Conservation (phyloP, 2,113 vertebrate species). For the Crotalus viridis region DNA sequence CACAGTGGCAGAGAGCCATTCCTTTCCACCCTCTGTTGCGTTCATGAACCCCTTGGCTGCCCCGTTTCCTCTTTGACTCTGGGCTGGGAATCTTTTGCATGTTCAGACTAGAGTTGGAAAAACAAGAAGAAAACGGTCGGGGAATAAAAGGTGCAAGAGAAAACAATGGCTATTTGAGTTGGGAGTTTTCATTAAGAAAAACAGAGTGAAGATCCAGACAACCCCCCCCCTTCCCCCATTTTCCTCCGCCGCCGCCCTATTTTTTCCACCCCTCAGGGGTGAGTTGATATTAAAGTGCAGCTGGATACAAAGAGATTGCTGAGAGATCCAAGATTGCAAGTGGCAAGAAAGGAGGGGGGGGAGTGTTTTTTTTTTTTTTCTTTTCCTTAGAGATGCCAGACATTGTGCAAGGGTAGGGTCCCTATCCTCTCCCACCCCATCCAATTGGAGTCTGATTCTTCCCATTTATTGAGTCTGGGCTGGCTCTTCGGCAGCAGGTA, state of each 20-base stretch:
- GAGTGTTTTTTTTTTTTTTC: background rate
- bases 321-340: background rate
- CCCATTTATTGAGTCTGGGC: constrained; percentile 14
- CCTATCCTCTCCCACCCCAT: background rate
- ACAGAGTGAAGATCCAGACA: constrained; percentile 6
- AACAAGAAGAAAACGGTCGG: background rate
- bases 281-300: constrained; percentile 32
- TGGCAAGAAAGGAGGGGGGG: background rate
- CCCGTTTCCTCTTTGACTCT: background rate
- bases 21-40: background rate
- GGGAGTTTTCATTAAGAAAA: background rate
- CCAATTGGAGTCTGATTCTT: background rate
- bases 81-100: background rate
- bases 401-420: background rate
- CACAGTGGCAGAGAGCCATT: background rate
- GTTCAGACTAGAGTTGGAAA: background rate
- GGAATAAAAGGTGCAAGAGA: background rate
- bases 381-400: background rate
- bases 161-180: constrained; percentile 4
- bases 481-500: background rate
- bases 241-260: too few relatives aligned
- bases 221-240: too few relatives aligned
- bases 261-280: constrained; percentile 22
- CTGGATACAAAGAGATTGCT: background rate
- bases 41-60: background rate